phyloP scores from a whole-genome alignment of 2,888 invertebrate species.

The Cerceris ruficornis region DNA sequence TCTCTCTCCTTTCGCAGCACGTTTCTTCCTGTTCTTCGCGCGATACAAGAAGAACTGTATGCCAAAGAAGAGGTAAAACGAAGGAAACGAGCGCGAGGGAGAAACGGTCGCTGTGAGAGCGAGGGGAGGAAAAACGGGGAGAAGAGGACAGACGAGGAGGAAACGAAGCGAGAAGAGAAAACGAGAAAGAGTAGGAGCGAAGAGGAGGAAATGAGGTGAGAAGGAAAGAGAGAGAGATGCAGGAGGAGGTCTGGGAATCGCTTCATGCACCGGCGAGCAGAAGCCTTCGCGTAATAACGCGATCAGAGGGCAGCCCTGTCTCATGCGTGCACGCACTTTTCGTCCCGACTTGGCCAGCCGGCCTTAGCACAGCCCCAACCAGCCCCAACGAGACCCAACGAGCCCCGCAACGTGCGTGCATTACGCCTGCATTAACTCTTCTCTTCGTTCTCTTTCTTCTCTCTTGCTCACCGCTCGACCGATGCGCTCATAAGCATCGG shows the following conservation, averaged over 20 bases:
- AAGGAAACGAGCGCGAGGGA: slow-evolving; percentile 41
- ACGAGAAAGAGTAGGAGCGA: slow-evolving; percentile 38
- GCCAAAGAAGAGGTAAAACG: slow-evolving; percentile 27
- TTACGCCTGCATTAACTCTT: slow-evolving; percentile 39
- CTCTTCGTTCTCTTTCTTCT: too few relatives aligned
- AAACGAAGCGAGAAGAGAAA: slow-evolving; percentile 12
- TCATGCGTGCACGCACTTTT: slow-evolving; percentile 60
- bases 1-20: slow-evolving; percentile 17
- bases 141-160: slow-evolving; percentile 20
- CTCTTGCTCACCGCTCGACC: slow-evolving; percentile 4
- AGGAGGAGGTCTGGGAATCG: slow-evolving; percentile 66
- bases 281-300: slow-evolving; percentile 75
- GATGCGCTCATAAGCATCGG: slow-evolving; percentile 35
- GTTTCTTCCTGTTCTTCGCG: slow-evolving; percentile 33
- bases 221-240: neutral
- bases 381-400: neutral
- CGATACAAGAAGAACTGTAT: slow-evolving; percentile 40
- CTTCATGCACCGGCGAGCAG: slow-evolving; percentile 77
- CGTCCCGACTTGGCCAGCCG: slow-evolving; percentile 39
- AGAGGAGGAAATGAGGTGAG: slow-evolving; percentile 14
- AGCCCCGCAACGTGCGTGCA: slow-evolving; percentile 2
- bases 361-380: neutral
- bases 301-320: slow-evolving; percentile 69
- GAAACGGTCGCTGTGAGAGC: slow-evolving; percentile 19
- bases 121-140: slow-evolving; percentile 5